Evolutionary conservation across 2,797 vertebrate genomes (phyloP).

Genomic region (Chelon labrosus): DNA sequence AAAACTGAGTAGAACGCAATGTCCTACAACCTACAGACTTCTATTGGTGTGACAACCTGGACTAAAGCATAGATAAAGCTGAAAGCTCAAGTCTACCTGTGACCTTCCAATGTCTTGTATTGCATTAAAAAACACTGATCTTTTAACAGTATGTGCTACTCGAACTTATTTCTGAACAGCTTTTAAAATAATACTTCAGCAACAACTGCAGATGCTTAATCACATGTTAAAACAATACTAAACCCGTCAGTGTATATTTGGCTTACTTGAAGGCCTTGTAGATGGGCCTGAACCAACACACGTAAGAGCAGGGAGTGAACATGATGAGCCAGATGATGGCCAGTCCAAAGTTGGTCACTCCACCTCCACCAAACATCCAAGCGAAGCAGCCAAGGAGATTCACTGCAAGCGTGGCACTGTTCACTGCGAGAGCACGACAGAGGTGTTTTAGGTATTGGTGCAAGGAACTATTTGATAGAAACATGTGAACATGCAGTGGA

Average conservation of each 20-base stretch:
- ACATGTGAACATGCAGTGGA: constrained; percentile 22
- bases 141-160: background rate
- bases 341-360: constrained; percentile 97
- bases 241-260: background rate
- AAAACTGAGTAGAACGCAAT: too few species aligned
- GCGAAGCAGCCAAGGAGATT: constrained; percentile 97
- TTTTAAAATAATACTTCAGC: too few species aligned
- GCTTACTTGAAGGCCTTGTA: constrained; percentile 99
- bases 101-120: too few species aligned
- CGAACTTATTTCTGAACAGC: background rate
- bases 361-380: constrained; percentile 98
- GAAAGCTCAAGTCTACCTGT: too few species aligned
- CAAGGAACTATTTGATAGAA: background rate
- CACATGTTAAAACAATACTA: background rate
- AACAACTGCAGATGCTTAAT: background rate
- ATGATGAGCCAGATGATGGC: constrained; percentile 98
- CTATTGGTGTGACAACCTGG: too few species aligned
- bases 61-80: too few species aligned
- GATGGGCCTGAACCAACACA: constrained; percentile 99
- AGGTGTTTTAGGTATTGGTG: background rate
- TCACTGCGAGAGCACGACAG: constrained; percentile 88
- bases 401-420: constrained; percentile 93
- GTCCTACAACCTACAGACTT: too few species aligned
- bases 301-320: constrained; percentile 99
- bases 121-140: too few species aligned